Percentiles rank a stretch among this genome's conserved stretches.
These are phyloP conservation scores for Atractosteus spatula DNA, from an alignment of 2,113 vertebrate genomes.

Conservation along the genomic window DNA sequence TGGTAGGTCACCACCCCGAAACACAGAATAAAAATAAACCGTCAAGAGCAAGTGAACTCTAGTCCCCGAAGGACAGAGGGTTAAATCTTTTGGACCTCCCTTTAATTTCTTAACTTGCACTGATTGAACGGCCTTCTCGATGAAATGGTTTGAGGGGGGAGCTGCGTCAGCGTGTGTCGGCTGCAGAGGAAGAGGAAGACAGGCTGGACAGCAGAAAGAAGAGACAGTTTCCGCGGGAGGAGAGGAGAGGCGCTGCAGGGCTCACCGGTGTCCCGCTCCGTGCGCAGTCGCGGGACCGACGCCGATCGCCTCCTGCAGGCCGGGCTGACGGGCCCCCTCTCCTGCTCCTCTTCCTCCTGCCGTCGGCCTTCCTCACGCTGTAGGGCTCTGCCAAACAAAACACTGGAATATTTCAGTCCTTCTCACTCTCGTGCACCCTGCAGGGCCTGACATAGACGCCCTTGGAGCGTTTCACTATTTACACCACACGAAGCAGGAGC, in stretches of 20 bases:
- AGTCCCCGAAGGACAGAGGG: no score
- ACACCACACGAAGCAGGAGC: no score
- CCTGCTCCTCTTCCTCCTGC: neutral
- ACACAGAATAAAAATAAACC: no score
- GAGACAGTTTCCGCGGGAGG: neutral
- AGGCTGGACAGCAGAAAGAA: no score
- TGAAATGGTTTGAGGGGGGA: neutral
- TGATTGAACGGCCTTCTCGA: no score
- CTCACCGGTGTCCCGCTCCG: slow-evolving; percentile 55
- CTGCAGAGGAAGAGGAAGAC: neutral
- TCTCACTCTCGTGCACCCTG: neutral
- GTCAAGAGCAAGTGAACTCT: no score
- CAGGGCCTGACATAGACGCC: no score
- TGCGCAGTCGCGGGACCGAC: slow-evolving; percentile 42
- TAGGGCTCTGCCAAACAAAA: slow-evolving; percentile 16
- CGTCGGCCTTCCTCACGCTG: neutral
- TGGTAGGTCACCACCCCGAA: no score
- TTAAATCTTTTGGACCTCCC: no score
- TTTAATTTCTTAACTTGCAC: no score
- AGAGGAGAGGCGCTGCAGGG: neutral
- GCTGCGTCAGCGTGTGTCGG: neutral
- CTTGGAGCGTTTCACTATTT: no score
- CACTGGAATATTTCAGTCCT: neutral
- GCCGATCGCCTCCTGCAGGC: slow-evolving; percentile 33
- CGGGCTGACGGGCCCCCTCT: neutral